These are phyloP conservation scores for Synanceia verrucosa DNA, from an alignment of 2,797 vertebrate species.

Conservation along the genomic window DNA sequence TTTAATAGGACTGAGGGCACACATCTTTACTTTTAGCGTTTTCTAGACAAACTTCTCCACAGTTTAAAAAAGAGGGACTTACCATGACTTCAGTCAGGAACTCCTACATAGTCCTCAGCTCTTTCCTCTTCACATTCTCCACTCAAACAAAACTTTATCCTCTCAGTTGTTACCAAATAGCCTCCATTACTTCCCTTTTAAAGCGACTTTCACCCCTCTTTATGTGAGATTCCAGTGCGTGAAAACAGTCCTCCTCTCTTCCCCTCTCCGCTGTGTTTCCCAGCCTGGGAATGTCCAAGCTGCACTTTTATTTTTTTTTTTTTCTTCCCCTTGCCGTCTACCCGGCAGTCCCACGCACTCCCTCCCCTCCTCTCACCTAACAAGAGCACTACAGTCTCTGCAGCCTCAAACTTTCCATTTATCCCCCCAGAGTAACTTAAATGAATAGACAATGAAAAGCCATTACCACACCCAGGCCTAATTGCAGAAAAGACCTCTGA, in stretches of 20 bases:
- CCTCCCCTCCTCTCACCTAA: constrained; percentile 60
- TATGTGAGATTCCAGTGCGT: neutral
- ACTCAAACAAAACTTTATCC: constrained; percentile 18
- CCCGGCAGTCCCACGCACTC: constrained; percentile 50
- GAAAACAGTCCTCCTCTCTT: constrained; percentile 20
- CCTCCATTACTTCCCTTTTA: neutral
- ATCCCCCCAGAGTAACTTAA: constrained; percentile 54
- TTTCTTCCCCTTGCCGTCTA: constrained; percentile 40
- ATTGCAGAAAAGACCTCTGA: constrained; percentile 12
- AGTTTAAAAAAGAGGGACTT: constrained; percentile 51
- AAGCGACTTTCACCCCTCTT: neutral
- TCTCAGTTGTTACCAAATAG: constrained; percentile 4
- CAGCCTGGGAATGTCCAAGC: constrained; percentile 67
- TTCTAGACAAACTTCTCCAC: neutral
- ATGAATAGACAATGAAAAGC: constrained; percentile 74
- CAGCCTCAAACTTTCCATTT: constrained; percentile 80
- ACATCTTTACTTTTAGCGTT: neutral
- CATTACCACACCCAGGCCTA: constrained; percentile 52
- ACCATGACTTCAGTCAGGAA: constrained; percentile 81
- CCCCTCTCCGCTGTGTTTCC: constrained; percentile 47
- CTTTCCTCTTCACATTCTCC: constrained; percentile 63
- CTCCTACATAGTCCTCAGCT: constrained; percentile 75
- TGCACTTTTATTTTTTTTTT: neutral
- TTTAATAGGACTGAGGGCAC: neutral
- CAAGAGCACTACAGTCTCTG: constrained; percentile 77